Conservation (phyloP, 2,113 vertebrate species). For the Prionailurus viverrinus region DNA sequence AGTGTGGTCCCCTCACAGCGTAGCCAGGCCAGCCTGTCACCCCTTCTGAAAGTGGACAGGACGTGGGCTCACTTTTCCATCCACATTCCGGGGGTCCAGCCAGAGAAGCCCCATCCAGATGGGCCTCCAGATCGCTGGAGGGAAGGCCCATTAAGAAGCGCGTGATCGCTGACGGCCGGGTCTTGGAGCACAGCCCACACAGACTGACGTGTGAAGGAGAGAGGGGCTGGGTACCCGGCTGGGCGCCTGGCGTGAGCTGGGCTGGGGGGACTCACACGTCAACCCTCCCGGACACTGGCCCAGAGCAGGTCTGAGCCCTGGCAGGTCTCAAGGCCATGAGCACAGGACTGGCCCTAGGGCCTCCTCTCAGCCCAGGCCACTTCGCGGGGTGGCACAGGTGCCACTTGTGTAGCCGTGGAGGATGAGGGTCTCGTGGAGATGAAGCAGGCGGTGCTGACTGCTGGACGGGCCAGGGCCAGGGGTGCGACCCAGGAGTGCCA, state of each 20-base stretch:
- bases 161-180: fast-evolving
- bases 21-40: neutral
- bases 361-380: neutral
- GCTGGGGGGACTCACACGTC: neutral
- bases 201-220: neutral
- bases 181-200: too few species aligned
- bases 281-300: fast-evolving
- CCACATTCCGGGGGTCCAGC: fast-evolving
- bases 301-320: neutral
- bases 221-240: neutral
- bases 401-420: too few species aligned
- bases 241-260: neutral
- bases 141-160: neutral
- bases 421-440: fast-evolving
- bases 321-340: neutral
- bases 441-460: neutral
- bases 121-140: fast-evolving
- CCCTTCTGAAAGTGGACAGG: neutral
- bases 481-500: neutral
- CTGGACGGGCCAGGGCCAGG: fast-evolving
- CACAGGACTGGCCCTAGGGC: neutral
- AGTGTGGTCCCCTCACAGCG: neutral
- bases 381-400: neutral
- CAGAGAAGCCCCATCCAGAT: neutral
- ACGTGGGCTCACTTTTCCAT: neutral